Evolutionary conservation across 2,113 vertebrate species (phyloP).

Genomic region (Seriola rivoliana): DNA sequence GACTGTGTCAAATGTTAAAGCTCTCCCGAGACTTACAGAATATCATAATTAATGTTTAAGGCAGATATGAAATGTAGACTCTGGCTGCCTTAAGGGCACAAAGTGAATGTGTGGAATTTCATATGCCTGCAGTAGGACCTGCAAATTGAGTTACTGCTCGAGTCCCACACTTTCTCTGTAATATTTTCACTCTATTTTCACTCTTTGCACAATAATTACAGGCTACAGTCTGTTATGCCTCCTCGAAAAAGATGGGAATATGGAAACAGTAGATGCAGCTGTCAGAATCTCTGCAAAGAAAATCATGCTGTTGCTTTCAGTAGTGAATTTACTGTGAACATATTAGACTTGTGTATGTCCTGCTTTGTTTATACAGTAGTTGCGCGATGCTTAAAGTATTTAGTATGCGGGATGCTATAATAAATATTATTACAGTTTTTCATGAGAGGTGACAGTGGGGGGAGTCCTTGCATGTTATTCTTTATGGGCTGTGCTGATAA

Average conservation of each 20-base stretch:
- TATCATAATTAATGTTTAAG: constrained; percentile 68
- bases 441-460: not conserved
- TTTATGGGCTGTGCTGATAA: constrained; percentile 52
- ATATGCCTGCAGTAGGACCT: constrained; percentile 41
- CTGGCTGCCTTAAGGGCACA: constrained; percentile 52
- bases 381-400: not conserved
- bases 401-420: not conserved
- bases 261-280: constrained; percentile 6
- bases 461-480: constrained; percentile 2
- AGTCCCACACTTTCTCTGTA: constrained; percentile 12
- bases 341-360: not conserved
- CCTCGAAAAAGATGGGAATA: not conserved
- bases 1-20: constrained; percentile 72
- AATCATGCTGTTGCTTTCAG: not conserved
- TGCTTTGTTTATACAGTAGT: not conserved
- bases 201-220: constrained; percentile 42
- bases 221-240: not conserved
- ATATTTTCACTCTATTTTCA: constrained; percentile 26
- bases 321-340: constrained; percentile 21
- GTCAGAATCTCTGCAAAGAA: not conserved
- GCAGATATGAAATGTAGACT: constrained; percentile 60
- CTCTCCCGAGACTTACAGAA: constrained; percentile 61
- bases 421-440: not conserved
- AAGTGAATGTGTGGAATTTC: constrained; percentile 67
- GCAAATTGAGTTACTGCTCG: constrained; percentile 38